Percentiles rank a stretch among this genome's conserved stretches.
phyloP scores from a whole-genome alignment of 2,888 invertebrate species.

The Serrognathus titanus region DNA sequence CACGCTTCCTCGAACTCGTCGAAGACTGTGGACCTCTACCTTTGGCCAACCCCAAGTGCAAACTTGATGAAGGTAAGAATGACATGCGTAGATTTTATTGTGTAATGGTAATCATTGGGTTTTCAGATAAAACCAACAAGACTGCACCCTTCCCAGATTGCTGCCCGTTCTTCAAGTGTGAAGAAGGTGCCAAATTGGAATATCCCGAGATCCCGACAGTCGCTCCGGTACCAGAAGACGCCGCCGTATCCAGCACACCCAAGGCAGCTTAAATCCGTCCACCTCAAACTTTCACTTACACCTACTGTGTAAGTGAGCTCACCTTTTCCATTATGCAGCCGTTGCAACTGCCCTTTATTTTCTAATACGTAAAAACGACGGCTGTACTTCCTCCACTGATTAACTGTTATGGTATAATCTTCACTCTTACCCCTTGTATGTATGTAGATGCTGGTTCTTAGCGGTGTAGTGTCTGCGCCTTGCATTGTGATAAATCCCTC shows the following conservation, averaged over 20 bases:
- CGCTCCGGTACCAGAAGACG: constrained; percentile 45
- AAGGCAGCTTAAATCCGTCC: constrained; percentile 13
- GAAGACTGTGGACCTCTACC: constrained; percentile 89
- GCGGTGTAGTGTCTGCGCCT: background rate
- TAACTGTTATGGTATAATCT: no score
- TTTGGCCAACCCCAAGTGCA: constrained; percentile 83
- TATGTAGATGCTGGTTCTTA: no score
- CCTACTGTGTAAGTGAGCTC: background rate
- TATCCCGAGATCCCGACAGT: constrained; percentile 73
- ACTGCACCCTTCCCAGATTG: constrained; percentile 84
- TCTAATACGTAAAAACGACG: no score
- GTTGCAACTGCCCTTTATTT: no score
- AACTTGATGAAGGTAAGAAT: constrained; percentile 61
- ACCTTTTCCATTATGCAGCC: background rate
- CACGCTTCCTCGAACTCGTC: constrained; percentile 76
- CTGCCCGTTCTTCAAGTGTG: constrained; percentile 83
- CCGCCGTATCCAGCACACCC: constrained; percentile 8
- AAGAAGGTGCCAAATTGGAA: constrained; percentile 78
- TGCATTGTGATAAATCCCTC: constrained; percentile 7
- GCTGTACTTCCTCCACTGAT: no score
- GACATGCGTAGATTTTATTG: background rate
- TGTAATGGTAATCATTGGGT: background rate
- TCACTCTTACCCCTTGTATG: no score
- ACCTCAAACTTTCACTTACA: background rate
- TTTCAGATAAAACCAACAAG: constrained; percentile 81